phyloP scores from a whole-genome alignment of 2,113 vertebrate species.

The Salvelinus fontinalis region DNA sequence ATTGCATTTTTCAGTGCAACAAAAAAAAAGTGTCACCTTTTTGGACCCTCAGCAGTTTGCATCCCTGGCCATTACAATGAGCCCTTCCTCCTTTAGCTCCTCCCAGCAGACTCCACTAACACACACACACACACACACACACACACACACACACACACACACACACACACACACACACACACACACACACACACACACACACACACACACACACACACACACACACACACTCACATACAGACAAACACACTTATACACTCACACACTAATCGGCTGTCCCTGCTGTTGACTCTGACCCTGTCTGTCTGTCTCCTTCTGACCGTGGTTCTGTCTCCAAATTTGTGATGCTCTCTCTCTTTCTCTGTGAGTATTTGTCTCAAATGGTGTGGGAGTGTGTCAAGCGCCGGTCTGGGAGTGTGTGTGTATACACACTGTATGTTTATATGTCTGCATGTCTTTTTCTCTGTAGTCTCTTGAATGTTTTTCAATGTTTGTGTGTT shows the following conservation, averaged over 20 bases:
- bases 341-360: constrained; percentile 63
- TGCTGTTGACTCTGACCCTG: constrained; percentile 56
- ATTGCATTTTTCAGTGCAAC: too few relatives aligned
- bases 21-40: too few relatives aligned
- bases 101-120: constrained; percentile 30
- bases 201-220: neutral
- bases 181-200: neutral
- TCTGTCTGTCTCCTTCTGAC: constrained; percentile 63
- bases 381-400: constrained; percentile 10
- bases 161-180: neutral
- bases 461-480: neutral
- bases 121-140: neutral
- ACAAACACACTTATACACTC: neutral
- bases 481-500: constrained; percentile 22
- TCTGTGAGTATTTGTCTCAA: constrained; percentile 69
- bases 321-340: constrained; percentile 64
- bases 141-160: neutral
- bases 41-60: too few relatives aligned
- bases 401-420: constrained; percentile 7
- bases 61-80: constrained; percentile 77
- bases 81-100: constrained; percentile 62
- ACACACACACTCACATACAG: neutral
- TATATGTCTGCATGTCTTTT: constrained; percentile 29
- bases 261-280: constrained; percentile 40
- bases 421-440: constrained; percentile 34